Evolutionary conservation across 2,888 invertebrate genomes (phyloP), one percentile per base, ranked within the genome.

Genomic region (Oxystoma pomonae): DNA sequence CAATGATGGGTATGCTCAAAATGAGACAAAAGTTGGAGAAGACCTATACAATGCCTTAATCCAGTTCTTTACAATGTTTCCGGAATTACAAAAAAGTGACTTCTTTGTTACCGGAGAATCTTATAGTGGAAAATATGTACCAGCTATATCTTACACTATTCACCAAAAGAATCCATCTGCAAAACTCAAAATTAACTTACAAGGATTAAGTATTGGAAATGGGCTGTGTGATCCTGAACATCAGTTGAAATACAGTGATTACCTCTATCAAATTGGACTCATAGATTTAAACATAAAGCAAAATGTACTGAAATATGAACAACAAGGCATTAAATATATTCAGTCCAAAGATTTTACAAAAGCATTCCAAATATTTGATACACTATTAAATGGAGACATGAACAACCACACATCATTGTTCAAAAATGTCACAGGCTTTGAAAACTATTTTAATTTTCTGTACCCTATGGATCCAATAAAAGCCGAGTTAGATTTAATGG

Each of bases 41-140:
- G 89, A 96, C 76, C 78, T 96, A 5, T 90, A 93, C 74, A 84
- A 85, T 60, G 90, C 90, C 0, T 73, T 95, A 1, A 79, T 83
- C 51, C 96, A 97, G 77, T 92, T 97, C 77, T 95, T 94, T 77
- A 83, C 87, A 67, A 76, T 96, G 0, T 97, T 96, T 76, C 89
- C 90, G 0, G 88, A 92, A 71, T 81, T 90, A 21, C 86, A 86
- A 73, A 75, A 81, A 0, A 90, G 89, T 72, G 90, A 90, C 59
- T 95, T 97, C 77, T 97, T 87, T 81, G 86, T 94, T 0, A 89
- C 92, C 0, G 96, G 96, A 1, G 96, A 96, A 81, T 94, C 94
- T 0, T 95, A 95, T 75, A 94, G 87, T 55, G 95, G 96, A 0
- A 74, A 76, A 65, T 89, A 89, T 75, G 86, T 88, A 0, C 96